phyloP scores from a whole-genome alignment of 2,888 invertebrate species.

The Polymixis flavicincta region DNA sequence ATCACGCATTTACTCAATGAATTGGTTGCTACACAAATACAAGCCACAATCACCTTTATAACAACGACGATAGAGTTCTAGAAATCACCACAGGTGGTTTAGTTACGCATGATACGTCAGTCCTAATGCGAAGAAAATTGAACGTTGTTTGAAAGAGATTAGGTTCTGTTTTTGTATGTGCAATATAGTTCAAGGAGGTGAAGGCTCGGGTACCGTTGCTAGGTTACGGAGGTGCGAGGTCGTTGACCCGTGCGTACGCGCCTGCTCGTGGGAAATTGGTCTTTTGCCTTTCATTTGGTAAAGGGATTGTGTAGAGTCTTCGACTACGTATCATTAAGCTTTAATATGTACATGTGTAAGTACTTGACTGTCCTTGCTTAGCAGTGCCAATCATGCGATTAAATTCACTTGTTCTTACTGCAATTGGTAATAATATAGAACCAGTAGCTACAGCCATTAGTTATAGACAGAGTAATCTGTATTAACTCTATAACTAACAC shows the following conservation, averaged over 20 bases:
- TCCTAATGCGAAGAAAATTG: conserved; percentile 37
- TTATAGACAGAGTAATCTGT: too few species aligned
- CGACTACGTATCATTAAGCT: conserved; percentile 31
- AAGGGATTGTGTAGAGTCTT: conserved; percentile 49
- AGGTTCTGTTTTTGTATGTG: conserved; percentile 40
- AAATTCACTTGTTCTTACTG: background rate
- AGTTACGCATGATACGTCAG: conserved; percentile 48
- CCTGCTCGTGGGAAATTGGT: conserved; percentile 69
- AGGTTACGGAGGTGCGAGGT: conserved; percentile 78
- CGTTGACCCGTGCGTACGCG: conserved; percentile 79
- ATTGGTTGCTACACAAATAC: conserved; percentile 21
- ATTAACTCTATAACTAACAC: too few species aligned
- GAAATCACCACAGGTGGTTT: conserved; percentile 33
- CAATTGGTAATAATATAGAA: background rate
- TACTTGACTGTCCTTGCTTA: conserved; percentile 20
- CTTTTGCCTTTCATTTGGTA: conserved; percentile 63
- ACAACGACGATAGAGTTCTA: fast-evolving
- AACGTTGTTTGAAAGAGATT: conserved; percentile 21
- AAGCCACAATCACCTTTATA: conserved; percentile 40
- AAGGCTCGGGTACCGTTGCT: conserved; percentile 81
- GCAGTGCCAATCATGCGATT: background rate
- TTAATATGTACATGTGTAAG: conserved; percentile 7
- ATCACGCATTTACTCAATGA: conserved; percentile 67
- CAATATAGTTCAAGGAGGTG: conserved; percentile 69
- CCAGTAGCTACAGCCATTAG: background rate